Percentiles rank a stretch among this genome's conserved stretches.
Evolutionary conservation across 2,888 invertebrate genomes (phyloP).

Genomic region (Apamea crenata): DNA sequence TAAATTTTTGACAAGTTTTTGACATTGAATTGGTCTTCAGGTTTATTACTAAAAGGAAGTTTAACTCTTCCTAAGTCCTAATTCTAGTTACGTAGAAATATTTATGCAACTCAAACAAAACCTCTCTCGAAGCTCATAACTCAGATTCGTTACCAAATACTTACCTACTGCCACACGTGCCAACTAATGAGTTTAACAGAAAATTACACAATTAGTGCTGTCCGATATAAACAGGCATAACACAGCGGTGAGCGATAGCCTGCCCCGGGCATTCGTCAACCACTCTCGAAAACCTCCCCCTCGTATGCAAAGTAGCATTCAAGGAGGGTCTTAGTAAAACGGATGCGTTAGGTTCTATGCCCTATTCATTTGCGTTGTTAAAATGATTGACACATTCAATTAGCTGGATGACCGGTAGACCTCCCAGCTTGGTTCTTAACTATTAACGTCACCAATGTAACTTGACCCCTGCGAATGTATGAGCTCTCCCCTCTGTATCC

Average conservation of each 20-base stretch:
- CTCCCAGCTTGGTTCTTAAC: slow-evolving; percentile 88
- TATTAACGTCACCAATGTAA: slow-evolving; percentile 76
- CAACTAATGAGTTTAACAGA: slow-evolving; percentile 86
- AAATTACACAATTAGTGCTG: slow-evolving; percentile 86
- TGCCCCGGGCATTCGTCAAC: slow-evolving; percentile 83
- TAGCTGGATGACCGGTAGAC: slow-evolving; percentile 92
- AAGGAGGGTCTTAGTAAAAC: slow-evolving; percentile 74
- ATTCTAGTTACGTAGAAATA: too few relatives aligned
- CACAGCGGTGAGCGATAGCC: slow-evolving; percentile 78
- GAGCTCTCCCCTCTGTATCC: slow-evolving; percentile 33
- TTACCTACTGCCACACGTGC: slow-evolving; percentile 47
- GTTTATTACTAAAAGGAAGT: too few relatives aligned
- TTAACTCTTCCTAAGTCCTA: too few relatives aligned
- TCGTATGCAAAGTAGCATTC: slow-evolving; percentile 56
- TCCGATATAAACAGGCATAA: slow-evolving; percentile 81
- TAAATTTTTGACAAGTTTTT: too few relatives aligned
- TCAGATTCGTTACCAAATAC: slow-evolving; percentile 29
- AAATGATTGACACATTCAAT: slow-evolving; percentile 95
- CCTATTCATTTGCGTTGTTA: slow-evolving; percentile 92
- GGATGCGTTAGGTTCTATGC: slow-evolving; percentile 81
- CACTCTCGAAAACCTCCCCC: slow-evolving; percentile 63
- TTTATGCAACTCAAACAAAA: neutral
- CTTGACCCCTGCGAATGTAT: slow-evolving; percentile 67
- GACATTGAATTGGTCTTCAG: too few relatives aligned
- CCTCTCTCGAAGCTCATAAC: neutral